Percentiles rank a stretch among this genome's conserved stretches.
phyloP scores from a whole-genome alignment of 2,113 vertebrate genomes.

The Ellobius talpinus region DNA sequence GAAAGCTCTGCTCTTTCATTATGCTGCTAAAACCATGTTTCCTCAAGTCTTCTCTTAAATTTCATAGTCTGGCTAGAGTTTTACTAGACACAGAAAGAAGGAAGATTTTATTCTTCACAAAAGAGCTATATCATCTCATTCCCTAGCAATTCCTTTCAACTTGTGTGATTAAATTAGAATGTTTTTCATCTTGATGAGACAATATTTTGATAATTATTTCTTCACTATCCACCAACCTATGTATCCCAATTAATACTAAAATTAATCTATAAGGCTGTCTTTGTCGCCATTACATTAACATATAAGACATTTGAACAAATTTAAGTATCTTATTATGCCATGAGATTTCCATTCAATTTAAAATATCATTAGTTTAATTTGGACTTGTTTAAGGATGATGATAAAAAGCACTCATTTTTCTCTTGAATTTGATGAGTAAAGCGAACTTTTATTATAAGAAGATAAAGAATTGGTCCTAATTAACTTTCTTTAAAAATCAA shows the following conservation, averaged over 20 bases:
- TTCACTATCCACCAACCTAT: conserved; percentile 35
- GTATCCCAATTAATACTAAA: conserved; percentile 56
- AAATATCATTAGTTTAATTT: conserved; percentile 52
- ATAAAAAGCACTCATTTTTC: conserved; percentile 46
- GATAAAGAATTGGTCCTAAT: conserved; percentile 49
- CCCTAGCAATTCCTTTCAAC: conserved; percentile 36
- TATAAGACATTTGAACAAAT: conserved; percentile 64
- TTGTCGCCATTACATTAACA: conserved; percentile 61
- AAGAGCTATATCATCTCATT: conserved; percentile 20
- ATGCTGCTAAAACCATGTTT: conserved; percentile 75
- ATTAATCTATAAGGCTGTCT: conserved; percentile 31
- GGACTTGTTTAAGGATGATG: conserved; percentile 58
- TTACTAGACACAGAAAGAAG: conserved; percentile 50
- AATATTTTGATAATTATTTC: conserved; percentile 63
- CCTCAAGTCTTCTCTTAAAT: conserved; percentile 62
- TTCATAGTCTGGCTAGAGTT: conserved; percentile 52
- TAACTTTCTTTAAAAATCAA: conserved; percentile 43
- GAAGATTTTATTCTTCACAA: conserved; percentile 53
- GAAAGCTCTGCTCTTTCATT: conserved; percentile 77
- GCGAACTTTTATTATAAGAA: conserved; percentile 49
- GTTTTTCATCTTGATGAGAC: conserved; percentile 52
- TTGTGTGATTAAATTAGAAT: conserved; percentile 65
- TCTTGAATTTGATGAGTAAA: conserved; percentile 45
- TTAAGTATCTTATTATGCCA: conserved; percentile 57
- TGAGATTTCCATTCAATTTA: conserved; percentile 46